These are phyloP conservation scores for Apotomis capreana DNA, from an alignment of 2,888 invertebrate genomes.

Conservation along the genomic window DNA sequence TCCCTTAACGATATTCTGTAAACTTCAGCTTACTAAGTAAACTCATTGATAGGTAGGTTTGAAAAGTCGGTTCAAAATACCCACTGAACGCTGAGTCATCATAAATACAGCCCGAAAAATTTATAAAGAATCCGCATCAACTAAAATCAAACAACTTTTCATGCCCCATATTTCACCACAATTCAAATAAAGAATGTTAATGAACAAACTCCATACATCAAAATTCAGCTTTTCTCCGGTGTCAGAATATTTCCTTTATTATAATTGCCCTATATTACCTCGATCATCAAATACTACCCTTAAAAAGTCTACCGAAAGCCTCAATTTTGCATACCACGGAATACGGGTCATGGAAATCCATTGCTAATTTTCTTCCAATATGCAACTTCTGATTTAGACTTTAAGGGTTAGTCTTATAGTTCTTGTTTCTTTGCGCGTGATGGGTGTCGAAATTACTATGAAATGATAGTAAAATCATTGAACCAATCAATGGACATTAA, in stretches of 20 bases:
- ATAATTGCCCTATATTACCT: conserved; percentile 15
- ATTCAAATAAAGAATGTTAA: conserved; percentile 2
- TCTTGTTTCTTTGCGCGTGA: not conserved
- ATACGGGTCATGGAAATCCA: not conserved
- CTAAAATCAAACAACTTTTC: not conserved
- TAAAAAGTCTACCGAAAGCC: not conserved
- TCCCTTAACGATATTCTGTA: not conserved
- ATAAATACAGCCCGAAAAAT: not conserved
- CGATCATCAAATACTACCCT: not conserved
- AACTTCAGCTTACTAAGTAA: not conserved
- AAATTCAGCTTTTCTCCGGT: conserved; percentile 14
- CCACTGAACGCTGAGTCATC: not conserved
- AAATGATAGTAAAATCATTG: conserved; percentile 20
- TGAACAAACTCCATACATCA: conserved; percentile 24
- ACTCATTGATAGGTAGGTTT: no score
- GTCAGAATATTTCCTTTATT: conserved; percentile 17
- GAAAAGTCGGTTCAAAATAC: not conserved
- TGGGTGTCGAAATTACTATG: conserved; percentile 15
- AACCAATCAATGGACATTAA: conserved; percentile 28
- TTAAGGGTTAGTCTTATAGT: not conserved
- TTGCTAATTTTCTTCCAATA: conserved; percentile 13
- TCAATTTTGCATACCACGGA: not conserved
- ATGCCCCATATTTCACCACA: not conserved
- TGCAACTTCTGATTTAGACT: not conserved
- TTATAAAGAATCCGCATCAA: not conserved